Percentiles rank a stretch among this genome's conserved stretches.
phyloP scores from a whole-genome alignment of 2,888 invertebrate genomes.

The Pantelozetes paolii region DNA sequence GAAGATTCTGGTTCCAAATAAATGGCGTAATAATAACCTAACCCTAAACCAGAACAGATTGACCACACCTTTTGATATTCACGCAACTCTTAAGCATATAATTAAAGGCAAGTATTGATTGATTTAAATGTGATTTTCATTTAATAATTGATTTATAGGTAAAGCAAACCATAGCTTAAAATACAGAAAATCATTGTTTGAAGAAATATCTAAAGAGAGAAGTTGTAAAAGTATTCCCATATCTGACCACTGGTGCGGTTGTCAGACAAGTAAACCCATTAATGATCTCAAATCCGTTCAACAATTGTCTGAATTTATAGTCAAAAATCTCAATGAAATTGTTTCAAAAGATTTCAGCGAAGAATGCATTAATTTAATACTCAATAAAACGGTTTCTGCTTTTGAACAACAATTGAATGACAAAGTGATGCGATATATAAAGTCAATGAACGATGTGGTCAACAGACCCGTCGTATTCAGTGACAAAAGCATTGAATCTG shows the following conservation, averaged over 20 bases:
- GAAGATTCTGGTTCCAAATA: conserved; percentile 51
- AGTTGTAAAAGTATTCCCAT: conserved; percentile 52
- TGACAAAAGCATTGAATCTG: background rate
- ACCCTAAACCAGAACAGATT: conserved; percentile 50
- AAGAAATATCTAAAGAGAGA: conserved; percentile 50
- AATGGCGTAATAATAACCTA: conserved; percentile 50
- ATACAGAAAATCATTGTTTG: conserved; percentile 50
- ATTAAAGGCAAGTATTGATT: conserved; percentile 40
- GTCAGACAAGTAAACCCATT: conserved; percentile 43
- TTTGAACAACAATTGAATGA: background rate
- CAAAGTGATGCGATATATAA: background rate
- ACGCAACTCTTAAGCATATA: conserved; percentile 52
- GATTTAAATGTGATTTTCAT: too few species aligned
- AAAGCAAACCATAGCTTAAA: background rate
- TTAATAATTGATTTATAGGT: too few species aligned
- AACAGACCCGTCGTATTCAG: background rate
- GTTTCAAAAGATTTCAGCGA: background rate
- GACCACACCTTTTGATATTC: conserved; percentile 54
- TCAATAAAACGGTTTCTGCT: background rate
- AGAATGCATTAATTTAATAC: background rate
- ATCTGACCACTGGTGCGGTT: conserved; percentile 52
- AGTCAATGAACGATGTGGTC: background rate
- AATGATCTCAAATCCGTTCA: background rate
- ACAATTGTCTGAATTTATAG: background rate
- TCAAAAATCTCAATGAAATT: background rate